Conservation (phyloP, 23 tunicate species). For the Clavelina lepadiformis region DNA sequence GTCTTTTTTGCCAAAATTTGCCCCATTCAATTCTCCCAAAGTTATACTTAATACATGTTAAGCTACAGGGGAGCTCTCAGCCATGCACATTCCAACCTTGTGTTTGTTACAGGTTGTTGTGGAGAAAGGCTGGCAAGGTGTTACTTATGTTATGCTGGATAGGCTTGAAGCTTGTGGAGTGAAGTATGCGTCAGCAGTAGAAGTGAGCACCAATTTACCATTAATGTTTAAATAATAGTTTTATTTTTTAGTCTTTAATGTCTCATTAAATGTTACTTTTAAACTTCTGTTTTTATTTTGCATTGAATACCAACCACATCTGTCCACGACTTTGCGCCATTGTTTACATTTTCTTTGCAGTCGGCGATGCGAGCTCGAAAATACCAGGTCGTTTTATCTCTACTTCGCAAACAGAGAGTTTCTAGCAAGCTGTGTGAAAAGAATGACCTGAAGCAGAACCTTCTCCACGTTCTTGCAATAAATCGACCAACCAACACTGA, state of each 20-base stretch:
- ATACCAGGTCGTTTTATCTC: constrained; percentile 86
- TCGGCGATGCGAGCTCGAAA: constrained; percentile 95
- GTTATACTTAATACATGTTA: too few species aligned
- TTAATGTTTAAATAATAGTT: too few species aligned
- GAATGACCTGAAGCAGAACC: constrained; percentile 79
- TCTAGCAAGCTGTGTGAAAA: constrained; percentile 76
- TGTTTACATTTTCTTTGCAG: too few species aligned
- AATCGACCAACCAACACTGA: constrained; percentile 75
- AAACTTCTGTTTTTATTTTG: too few species aligned
- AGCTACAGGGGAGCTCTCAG: too few species aligned
- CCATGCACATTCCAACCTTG: too few species aligned
- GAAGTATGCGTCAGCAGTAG: constrained; percentile 89
- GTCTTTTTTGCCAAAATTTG: too few species aligned
- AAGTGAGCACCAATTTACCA: constrained; percentile 66
- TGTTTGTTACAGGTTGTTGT: constrained; percentile 97
- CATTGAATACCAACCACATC: not conserved
- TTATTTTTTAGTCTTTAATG: too few species aligned
- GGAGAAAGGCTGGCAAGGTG: constrained; percentile 98
- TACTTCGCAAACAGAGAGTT: constrained; percentile 85
- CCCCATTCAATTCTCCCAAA: too few species aligned
- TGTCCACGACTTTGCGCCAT: not conserved
- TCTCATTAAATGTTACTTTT: too few species aligned
- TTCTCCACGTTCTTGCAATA: constrained; percentile 93
- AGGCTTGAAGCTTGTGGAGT: constrained; percentile 84
- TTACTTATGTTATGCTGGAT: constrained; percentile 95